A percentile compares a stretch with the other conserved stretches of the same genome.
These are phyloP conservation scores for Sminthurinus signatus DNA, from an alignment of 1,140 invertebrate genomes.

Conservation along the genomic window DNA sequence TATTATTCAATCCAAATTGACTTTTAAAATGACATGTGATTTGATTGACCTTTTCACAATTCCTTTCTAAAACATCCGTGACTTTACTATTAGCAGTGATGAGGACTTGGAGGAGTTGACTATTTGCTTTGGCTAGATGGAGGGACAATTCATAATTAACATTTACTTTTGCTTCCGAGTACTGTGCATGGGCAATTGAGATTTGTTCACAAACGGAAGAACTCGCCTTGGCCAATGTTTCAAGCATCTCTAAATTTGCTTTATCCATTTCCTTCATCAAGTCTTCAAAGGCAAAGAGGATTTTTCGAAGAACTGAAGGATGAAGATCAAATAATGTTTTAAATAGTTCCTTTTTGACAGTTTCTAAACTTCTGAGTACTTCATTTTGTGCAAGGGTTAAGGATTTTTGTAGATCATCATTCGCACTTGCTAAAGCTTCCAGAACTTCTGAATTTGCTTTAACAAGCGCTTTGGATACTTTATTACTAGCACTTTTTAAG, in stretches of 20 bases:
- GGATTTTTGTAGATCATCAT: slow-evolving; percentile 9
- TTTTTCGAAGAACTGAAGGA: not conserved
- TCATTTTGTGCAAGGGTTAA: not conserved
- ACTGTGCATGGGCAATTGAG: not conserved
- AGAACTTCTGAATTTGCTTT: slow-evolving; percentile 8
- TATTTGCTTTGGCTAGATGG: not conserved
- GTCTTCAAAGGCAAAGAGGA: not conserved
- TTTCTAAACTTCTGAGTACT: not conserved
- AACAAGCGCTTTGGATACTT: not conserved
- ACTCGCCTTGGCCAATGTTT: not conserved
- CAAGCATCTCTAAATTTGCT: not conserved
- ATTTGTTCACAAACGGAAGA: not conserved
- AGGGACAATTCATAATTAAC: slow-evolving; percentile 9
- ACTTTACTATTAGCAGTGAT: not conserved
- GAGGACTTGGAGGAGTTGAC: slow-evolving; percentile 5
- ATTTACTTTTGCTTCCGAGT: slow-evolving; percentile 3
- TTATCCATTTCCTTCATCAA: not conserved
- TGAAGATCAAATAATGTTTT: not conserved
- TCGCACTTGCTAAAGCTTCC: not conserved
- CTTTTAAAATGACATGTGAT: not conserved
- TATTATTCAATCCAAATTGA: not conserved
- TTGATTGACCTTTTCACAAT: not conserved
- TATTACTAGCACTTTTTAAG: slow-evolving; percentile 1
- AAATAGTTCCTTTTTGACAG: not conserved
- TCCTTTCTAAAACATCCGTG: not conserved